Evolutionary conservation across 2,113 vertebrate genomes (phyloP), one percentile per base, ranked within the genome.

Genomic region (Rhineura floridana): DNA sequence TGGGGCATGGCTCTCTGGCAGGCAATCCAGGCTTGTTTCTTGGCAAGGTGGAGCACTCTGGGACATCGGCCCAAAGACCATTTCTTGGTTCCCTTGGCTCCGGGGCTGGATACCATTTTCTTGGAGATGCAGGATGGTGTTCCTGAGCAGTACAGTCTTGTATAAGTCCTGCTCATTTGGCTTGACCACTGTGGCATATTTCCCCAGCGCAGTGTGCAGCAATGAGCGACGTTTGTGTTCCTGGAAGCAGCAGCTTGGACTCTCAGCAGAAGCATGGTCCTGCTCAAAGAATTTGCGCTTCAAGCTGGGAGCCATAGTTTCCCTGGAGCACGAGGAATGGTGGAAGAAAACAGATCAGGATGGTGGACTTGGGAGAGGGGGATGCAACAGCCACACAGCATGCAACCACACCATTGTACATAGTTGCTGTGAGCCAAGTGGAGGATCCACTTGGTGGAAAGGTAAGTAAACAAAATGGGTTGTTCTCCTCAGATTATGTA

Each of bases 91-190:
- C 23, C 25, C 73, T 48, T 15, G 46, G 28, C 30, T n/a, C 5
- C 28, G 30, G 30, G 42, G 72, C 39, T 25, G 39, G 72, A 21
- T 25, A 3, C 1, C 17, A 7, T 9, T 25, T 44, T 50, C 12
- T 21, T n/a, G 11, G 30, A 78, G 46, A 30, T n/a, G 46, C 2
- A 17, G 96, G 85, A 98, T 95, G 0, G 97, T 98, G 93, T 98
- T 98, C 69, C 96, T 96, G 33, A 98, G 98, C 0, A 98, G 97
- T 1, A 98, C 98, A 0, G 97, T 96, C 9, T 97, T 89, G 0
- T 95, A 95, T 62, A 98, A 96, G 90, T 97, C 97, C 77, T 96
- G 97, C 0, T 97, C 96, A 0, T 94, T 87, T 4, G 97, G 94
- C 78, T 95, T 94, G 84, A 97, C 96, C 48, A 96, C 95, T 3